Evolutionary conservation across 2,888 invertebrate species (phyloP).

Genomic region (Brachynemurus nebulosus): DNA sequence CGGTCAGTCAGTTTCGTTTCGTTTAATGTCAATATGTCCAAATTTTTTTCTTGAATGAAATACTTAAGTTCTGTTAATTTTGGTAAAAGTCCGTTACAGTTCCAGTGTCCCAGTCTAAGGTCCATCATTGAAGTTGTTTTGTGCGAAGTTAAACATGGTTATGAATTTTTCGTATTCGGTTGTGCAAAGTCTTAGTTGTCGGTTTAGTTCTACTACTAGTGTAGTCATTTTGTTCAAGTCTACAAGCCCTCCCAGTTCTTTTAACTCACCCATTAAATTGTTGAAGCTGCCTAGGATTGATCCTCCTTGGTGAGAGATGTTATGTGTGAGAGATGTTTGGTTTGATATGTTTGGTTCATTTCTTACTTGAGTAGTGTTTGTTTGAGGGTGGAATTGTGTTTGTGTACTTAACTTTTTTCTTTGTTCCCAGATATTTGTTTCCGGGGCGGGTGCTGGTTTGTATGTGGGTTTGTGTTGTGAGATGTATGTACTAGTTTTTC

Average conservation of each 20-base stretch:
- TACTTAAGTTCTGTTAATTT: neutral
- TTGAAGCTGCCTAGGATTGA: too few species aligned
- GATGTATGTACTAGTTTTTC: too few species aligned
- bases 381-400: too few species aligned
- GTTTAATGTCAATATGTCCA: slow-evolving; percentile 10
- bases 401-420: too few species aligned
- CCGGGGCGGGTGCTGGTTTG: too few species aligned
- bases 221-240: neutral
- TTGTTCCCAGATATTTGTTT: too few species aligned
- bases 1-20: slow-evolving; percentile 15
- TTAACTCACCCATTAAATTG: neutral
- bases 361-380: too few species aligned
- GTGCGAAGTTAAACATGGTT: neutral
- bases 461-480: too few species aligned
- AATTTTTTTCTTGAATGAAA: neutral
- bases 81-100: neutral
- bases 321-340: too few species aligned
- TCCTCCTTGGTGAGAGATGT: too few species aligned
- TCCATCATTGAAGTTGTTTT: neutral
- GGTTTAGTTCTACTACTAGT: neutral
- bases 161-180: neutral
- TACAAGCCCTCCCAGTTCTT: neutral
- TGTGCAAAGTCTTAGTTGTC: neutral
- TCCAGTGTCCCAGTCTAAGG: slow-evolving; percentile 13
- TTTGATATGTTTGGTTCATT: too few species aligned